phyloP scores from a whole-genome alignment of 2,888 invertebrate genomes.

The Anagyrus pseudococci region DNA sequence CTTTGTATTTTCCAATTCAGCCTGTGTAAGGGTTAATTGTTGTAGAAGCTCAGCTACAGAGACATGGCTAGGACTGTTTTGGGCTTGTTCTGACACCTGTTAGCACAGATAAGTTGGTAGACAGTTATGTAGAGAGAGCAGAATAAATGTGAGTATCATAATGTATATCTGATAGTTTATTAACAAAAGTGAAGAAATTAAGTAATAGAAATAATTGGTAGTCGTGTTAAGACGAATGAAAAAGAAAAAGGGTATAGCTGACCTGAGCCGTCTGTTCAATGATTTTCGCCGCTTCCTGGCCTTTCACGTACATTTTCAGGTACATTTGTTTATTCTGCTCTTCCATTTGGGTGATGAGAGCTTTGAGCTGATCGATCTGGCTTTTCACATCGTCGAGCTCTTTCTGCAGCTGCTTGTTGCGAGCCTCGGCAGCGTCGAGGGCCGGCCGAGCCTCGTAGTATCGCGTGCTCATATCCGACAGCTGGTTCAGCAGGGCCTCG shows the following conservation, averaged over 20 bases:
- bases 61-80: constrained; percentile 63
- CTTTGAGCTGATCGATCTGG: constrained; percentile 74
- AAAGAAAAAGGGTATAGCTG: no score
- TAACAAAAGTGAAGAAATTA: no score
- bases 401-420: constrained; percentile 73
- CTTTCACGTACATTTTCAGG: constrained; percentile 83
- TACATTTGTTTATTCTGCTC: constrained; percentile 78
- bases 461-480: constrained; percentile 77
- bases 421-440: constrained; percentile 75
- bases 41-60: constrained; percentile 83
- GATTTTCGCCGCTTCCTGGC: constrained; percentile 80
- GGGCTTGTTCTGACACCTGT: constrained; percentile 33
- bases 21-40: constrained; percentile 84
- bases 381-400: constrained; percentile 75
- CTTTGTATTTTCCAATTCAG: constrained; percentile 86
- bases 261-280: constrained; percentile 76
- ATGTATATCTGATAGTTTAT: no score
- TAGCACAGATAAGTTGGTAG: no score
- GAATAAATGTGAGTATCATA: no score
- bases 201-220: no score
- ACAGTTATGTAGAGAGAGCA: no score
- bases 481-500: constrained; percentile 74
- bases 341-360: constrained; percentile 71
- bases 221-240: no score
- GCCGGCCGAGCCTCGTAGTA: constrained; percentile 80